phyloP scores from a whole-genome alignment of 2,797 vertebrate species.

The Molossus molossus region DNA sequence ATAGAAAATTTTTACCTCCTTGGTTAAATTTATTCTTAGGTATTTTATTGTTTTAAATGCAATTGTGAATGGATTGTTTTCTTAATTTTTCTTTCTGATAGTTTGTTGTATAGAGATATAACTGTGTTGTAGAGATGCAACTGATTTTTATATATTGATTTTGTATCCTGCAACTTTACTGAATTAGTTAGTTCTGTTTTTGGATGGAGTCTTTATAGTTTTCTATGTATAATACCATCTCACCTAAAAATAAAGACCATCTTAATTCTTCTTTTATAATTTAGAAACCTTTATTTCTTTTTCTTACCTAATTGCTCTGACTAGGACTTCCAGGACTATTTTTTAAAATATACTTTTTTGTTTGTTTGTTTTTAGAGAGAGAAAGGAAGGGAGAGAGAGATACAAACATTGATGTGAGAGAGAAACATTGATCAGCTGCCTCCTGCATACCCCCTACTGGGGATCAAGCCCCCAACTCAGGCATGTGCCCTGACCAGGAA shows the following conservation, averaged over 20 bases:
- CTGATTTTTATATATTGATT: constrained; percentile 13
- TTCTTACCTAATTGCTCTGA: background rate
- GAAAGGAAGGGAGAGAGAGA: too few species aligned
- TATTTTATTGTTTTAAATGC: background rate
- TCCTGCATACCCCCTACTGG: too few species aligned
- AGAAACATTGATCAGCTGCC: too few species aligned
- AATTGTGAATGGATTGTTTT: constrained; percentile 9
- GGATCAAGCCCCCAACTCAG: too few species aligned
- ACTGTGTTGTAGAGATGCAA: background rate
- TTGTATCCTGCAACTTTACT: background rate
- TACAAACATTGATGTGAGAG: too few species aligned
- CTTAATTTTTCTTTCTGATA: background rate
- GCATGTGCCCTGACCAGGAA: too few species aligned
- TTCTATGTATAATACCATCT: background rate
- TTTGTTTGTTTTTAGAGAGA: too few species aligned
- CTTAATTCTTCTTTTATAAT: constrained; percentile 22
- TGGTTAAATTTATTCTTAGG: background rate
- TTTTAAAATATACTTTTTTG: too few species aligned
- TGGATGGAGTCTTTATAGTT: background rate
- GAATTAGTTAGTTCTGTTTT: background rate
- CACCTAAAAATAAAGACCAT: background rate
- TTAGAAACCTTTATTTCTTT: background rate
- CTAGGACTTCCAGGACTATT: background rate
- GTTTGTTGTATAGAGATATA: background rate
- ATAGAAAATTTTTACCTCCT: background rate